Percentiles rank a stretch among this genome's conserved stretches.
These are phyloP conservation scores for Pyrocoelia pectoralis DNA, from an alignment of 2,888 invertebrate genomes.

Conservation along the genomic window DNA sequence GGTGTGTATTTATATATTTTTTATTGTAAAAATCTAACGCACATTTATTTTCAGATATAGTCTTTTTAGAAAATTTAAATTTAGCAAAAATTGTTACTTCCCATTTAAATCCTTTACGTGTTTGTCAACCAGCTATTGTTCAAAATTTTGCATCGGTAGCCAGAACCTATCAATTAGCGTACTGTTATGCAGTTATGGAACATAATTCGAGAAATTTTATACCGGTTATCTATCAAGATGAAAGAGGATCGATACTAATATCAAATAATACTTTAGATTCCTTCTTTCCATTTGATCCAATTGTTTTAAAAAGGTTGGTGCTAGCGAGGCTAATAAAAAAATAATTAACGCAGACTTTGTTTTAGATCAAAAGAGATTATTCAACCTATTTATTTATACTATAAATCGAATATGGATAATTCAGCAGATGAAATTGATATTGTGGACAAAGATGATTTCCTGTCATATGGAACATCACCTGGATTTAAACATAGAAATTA, in stretches of 20 bases:
- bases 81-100: slow-evolving; percentile 87
- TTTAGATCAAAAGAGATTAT: slow-evolving; percentile 59
- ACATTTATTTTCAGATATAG: slow-evolving; percentile 69
- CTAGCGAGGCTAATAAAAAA: neutral
- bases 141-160: slow-evolving; percentile 84
- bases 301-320: slow-evolving; percentile 70
- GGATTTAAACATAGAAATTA: slow-evolving; percentile 57
- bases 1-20: too few species aligned
- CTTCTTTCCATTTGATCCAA: slow-evolving; percentile 94
- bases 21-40: neutral
- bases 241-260: slow-evolving; percentile 54
- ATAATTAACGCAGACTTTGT: neutral
- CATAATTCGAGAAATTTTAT: slow-evolving; percentile 74
- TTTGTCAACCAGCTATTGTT: slow-evolving; percentile 79
- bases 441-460: slow-evolving; percentile 50
- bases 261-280: slow-evolving; percentile 62
- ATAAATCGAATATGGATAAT: slow-evolving; percentile 49
- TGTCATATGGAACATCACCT: slow-evolving; percentile 60
- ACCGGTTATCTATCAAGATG: slow-evolving; percentile 66
- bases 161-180: slow-evolving; percentile 86
- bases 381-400: slow-evolving; percentile 61
- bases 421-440: slow-evolving; percentile 42
- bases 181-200: slow-evolving; percentile 91
- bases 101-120: slow-evolving; percentile 85
- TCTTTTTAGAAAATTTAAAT: slow-evolving; percentile 82